Base-by-base conservation (phyloP, 2,113 vertebrate species). In the Pao palembangensis region DNA sequence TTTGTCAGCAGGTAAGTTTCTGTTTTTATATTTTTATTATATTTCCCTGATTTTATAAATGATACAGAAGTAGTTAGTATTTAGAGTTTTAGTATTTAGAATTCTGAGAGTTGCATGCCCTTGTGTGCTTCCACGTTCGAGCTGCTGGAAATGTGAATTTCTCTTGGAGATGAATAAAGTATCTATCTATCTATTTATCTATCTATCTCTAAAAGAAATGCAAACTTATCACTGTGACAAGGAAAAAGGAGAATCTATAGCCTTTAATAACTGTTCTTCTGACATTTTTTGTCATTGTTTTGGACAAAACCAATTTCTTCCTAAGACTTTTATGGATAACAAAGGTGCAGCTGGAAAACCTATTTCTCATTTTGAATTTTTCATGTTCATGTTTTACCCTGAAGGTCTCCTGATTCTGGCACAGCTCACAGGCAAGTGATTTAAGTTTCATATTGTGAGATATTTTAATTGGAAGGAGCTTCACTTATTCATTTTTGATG, bases 321-420 rank as follows among this genome's bases (percentile, higher is more conserved):
- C 21, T 23, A 23, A 23, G 21, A 23, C 21, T 23, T 23, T 23
- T 23, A 23, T 23, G 21, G 21, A 23, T 23, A 23, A 2, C 10
- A 43, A 43, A 14, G 41, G 41, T 11, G 11, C 14, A 43, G 2
- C 14, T 43, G 2, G 11, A 44, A 44, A 44, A 16, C 16, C 5
- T 17, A 44, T 44, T 17, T 16, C 43, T 44, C 0, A 16, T 44
- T 44, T 44, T 44, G 14, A 16, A 12, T n/a, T 2, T 43, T 57
- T 20, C 0, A 17, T 54, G 43, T 38, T 38, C 34, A 10, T 38
- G 34, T 12, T 3, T 67, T 69, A 63, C 34, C 11, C 55, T 76
- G 47, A 42, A 87, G 87, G 82, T 78, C 55, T 86, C 13, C 56
- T 88, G 58, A 76, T 38, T 44, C 52, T 78, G 16, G 55, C 51